Evolutionary conservation across 2,113 vertebrate genomes (phyloP).

Genomic region (Bos indicus): DNA sequence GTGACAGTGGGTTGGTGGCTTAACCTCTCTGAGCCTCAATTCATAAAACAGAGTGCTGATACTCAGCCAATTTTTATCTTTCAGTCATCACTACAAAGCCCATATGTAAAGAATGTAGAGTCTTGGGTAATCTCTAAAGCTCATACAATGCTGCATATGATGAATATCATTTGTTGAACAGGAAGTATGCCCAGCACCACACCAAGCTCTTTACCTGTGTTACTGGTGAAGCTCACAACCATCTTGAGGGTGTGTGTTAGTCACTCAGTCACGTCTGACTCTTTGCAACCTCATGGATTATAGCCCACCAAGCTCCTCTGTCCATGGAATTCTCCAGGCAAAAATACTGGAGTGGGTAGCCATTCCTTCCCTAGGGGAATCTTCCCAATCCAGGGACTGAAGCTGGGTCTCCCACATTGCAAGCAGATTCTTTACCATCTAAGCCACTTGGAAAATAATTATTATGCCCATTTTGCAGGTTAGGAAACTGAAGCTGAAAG

Average conservation of each 20-base stretch:
- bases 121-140: neutral
- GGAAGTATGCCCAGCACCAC: neutral
- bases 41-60: neutral
- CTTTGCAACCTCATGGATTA: neutral
- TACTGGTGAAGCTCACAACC: rapidly evolving
- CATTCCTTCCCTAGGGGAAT: neutral
- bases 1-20: neutral
- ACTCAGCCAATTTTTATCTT: neutral
- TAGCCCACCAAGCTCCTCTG: neutral
- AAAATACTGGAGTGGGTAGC: neutral
- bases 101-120: neutral
- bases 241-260: neutral
- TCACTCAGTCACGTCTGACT: neutral
- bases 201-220: rapidly evolving
- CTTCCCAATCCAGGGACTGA: neutral
- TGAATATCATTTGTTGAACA: neutral
- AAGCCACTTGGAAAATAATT: neutral
- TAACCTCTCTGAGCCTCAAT: neutral
- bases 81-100: neutral
- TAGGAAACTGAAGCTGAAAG: neutral
- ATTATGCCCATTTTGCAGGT: neutral
- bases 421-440: neutral
- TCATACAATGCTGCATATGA: neutral
- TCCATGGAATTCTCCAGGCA: neutral
- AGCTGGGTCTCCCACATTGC: neutral